Evolutionary conservation across 2,888 invertebrate genomes (phyloP).

Genomic region (Tubulanus polymorphus): DNA sequence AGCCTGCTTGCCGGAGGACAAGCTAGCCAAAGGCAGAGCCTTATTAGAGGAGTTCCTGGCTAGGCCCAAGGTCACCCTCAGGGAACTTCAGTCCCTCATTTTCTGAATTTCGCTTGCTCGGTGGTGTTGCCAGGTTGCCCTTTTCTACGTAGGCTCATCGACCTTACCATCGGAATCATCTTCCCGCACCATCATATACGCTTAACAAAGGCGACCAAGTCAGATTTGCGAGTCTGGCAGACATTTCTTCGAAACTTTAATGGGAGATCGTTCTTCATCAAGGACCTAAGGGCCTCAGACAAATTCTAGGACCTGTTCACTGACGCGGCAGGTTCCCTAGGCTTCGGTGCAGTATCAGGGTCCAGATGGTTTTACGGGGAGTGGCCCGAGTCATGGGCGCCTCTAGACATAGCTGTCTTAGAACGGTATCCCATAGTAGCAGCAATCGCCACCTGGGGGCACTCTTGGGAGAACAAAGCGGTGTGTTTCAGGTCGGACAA

Average conservation of each 20-base stretch:
- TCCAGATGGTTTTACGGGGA: constrained; percentile 7
- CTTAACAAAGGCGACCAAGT: constrained; percentile 2
- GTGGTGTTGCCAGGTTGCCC: constrained; percentile 9
- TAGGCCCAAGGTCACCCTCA: neutral
- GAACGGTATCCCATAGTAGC: constrained; percentile 4
- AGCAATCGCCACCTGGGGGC: neutral
- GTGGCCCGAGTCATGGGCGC: neutral
- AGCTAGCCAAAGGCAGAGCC: neutral
- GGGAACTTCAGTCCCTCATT: constrained; percentile 7
- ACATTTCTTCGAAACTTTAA: constrained; percentile 5
- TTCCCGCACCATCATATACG: neutral
- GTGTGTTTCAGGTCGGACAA: constrained; percentile 7
- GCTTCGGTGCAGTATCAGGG: neutral
- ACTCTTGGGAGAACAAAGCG: neutral
- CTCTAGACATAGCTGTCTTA: neutral
- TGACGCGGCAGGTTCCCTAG: constrained; percentile 4
- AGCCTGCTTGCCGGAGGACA: constrained; percentile 5
- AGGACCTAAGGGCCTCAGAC: neutral
- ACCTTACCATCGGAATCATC: constrained; percentile 1
- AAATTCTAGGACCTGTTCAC: neutral
- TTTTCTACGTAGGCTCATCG: constrained; percentile 6
- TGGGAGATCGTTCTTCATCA: constrained; percentile 3
- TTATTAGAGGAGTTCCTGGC: constrained; percentile 2
- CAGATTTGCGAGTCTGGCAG: constrained; percentile 4
- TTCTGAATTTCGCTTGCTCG: constrained; percentile 9